Evolutionary conservation across 1,140 invertebrate species (phyloP), one percentile per base, ranked within the genome.

Genomic region (Trichogramma pretiosum): DNA sequence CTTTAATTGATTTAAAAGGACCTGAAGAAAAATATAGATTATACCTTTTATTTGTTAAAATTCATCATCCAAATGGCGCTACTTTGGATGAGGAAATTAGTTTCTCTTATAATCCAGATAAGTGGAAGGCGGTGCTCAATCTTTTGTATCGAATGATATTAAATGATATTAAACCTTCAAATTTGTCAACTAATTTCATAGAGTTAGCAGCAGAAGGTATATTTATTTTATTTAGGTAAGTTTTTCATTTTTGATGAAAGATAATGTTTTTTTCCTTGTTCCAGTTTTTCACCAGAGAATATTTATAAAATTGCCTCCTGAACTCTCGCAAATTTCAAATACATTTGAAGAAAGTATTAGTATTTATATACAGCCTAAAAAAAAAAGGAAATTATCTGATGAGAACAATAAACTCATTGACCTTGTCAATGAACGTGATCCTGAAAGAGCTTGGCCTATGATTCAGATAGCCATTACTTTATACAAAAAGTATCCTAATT

Each of bases 401-500:
- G 42, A 32, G 33, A 41, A 61, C n/a, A 41, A 57, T 19, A 53
- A 49, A 13, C 32, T 60, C 3, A 24, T 61, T 17, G 54, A 65
- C 26, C 23, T 62, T 18, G 24, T 67, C 7, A 48, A 19, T 21
- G 42, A 53, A 19, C 51, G 33, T 13, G 53, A 52, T 45, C 41
- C 54, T 7, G 55, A 61, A 35, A 44, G 45, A 46, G 48, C 49
- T 3, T 64, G 59, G 58, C 44, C 58, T 4, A 51, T 56, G 9
- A 35, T 65, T 32, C 59, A 60, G 45, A 56, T 71, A 17, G 46
- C 67, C 7, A 54, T 50, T 5, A 52, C 43, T 37, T 56, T 67
- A 14, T 42, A 69, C 14, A 58, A 50, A 36, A 65, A 63, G 47
- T 73, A 75, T 62, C 71, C 75, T 3, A 38, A 63, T 30, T 49